phyloP scores from a whole-genome alignment of 2,113 vertebrate genomes.

The Seriola dumerili region DNA sequence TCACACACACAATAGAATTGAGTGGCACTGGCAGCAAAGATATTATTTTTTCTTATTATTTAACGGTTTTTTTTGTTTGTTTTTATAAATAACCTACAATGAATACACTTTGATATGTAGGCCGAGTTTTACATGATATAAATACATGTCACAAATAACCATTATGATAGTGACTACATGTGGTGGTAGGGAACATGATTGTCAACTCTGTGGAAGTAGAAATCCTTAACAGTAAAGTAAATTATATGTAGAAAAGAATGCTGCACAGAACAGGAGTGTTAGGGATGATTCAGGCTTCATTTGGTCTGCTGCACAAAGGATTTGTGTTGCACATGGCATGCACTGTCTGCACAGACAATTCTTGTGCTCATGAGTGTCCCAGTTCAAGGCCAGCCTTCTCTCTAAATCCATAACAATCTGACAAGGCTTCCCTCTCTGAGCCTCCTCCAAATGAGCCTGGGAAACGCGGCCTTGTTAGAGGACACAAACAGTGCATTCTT shows the following conservation, averaged over 20 bases:
- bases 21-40: neutral
- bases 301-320: neutral
- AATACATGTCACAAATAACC: neutral
- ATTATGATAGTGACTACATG: neutral
- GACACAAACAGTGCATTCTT: neutral
- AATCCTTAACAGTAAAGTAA: neutral
- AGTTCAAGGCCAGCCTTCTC: slow-evolving; percentile 29
- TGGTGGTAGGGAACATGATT: neutral
- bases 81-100: no score
- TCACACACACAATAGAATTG: neutral
- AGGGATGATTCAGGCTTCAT: neutral
- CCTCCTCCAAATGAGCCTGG: slow-evolving; percentile 6
- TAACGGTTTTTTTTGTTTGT: neutral
- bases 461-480: neutral
- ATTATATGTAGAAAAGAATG: neutral
- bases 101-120: neutral
- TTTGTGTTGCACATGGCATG: neutral
- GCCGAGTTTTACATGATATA: neutral
- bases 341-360: slow-evolving; percentile 7
- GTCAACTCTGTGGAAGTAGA: neutral
- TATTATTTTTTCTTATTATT: neutral
- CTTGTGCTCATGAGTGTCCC: neutral
- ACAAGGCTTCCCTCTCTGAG: slow-evolving; percentile 1
- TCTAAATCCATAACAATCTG: slow-evolving; percentile 39
- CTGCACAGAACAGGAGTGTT: neutral